Conservation (phyloP, 2,797 vertebrate genomes). For the Anabacerthia variegaticeps region DNA sequence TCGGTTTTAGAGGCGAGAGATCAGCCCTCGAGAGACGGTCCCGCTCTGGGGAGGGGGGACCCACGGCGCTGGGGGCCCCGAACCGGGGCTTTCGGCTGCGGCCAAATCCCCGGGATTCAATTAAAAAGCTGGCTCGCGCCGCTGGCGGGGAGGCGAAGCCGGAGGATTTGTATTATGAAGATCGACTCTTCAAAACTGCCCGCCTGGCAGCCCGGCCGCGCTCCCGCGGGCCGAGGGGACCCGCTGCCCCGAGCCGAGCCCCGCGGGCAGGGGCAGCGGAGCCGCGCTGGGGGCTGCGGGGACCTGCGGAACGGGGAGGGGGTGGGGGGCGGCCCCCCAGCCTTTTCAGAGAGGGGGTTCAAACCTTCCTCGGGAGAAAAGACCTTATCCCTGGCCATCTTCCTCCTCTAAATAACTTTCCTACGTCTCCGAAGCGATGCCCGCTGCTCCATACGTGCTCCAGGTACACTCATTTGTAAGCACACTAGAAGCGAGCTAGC, state of each 20-base stretch:
- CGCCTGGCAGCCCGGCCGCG: not conserved
- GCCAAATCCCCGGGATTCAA: conserved; percentile 41
- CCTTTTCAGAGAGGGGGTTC: not conserved
- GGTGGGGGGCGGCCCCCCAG: not conserved
- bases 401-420: not conserved
- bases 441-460: not conserved
- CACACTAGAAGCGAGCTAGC: not conserved
- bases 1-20: not conserved
- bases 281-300: not conserved
- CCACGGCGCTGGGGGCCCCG: not conserved
- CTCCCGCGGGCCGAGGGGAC: not conserved
- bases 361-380: not conserved
- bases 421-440: not conserved
- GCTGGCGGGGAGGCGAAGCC: conserved; percentile 21
- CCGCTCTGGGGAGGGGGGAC: not conserved
- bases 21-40: not conserved
- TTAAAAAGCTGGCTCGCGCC: conserved; percentile 51
- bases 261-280: not conserved
- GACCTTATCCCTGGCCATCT: not conserved
- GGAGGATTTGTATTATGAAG: conserved; percentile 30
- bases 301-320: not conserved
- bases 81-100: not conserved
- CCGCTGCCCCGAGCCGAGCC: not conserved
- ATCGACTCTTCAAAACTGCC: conserved; percentile 46
- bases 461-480: not conserved